phyloP scores from a whole-genome alignment of 2,888 invertebrate species.

The Trichacis sp. region DNA sequence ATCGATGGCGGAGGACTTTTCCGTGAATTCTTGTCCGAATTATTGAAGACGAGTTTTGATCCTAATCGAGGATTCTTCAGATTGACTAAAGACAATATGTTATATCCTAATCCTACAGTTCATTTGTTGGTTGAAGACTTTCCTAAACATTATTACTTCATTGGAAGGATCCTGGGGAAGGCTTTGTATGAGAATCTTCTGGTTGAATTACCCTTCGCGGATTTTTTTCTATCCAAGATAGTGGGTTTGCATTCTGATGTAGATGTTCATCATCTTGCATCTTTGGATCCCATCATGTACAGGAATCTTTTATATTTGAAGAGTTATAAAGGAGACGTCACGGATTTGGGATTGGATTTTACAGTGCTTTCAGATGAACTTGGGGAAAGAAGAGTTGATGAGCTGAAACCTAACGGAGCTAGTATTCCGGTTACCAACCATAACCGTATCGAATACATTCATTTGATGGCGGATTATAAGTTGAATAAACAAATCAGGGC shows the following conservation, averaged over 20 bases:
- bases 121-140: conserved; percentile 87
- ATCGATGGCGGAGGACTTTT: conserved; percentile 98
- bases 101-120: conserved; percentile 97
- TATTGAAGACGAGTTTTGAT: conserved; percentile 95
- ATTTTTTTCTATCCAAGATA: conserved; percentile 92
- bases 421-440: conserved; percentile 91
- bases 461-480: conserved; percentile 95
- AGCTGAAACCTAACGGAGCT: conserved; percentile 90
- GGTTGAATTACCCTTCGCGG: conserved; percentile 94
- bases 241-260: conserved; percentile 83
- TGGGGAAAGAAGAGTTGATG: conserved; percentile 89
- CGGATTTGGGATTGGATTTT: conserved; percentile 92
- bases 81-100: conserved; percentile 89
- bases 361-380: conserved; percentile 91
- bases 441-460: conserved; percentile 97
- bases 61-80: conserved; percentile 95
- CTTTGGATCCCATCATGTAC: conserved; percentile 92
- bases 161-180: conserved; percentile 87
- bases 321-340: conserved; percentile 86
- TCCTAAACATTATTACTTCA: conserved; percentile 90
- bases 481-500: conserved; percentile 89
- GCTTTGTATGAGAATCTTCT: conserved; percentile 95
- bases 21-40: conserved; percentile 93
- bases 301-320: conserved; percentile 90
- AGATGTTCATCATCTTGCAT: conserved; percentile 92